A percentile compares a stretch with the other conserved stretches of the same genome.
Evolutionary conservation across 1,140 invertebrate genomes (phyloP).

Genomic region (Chlorops oryzae): DNA sequence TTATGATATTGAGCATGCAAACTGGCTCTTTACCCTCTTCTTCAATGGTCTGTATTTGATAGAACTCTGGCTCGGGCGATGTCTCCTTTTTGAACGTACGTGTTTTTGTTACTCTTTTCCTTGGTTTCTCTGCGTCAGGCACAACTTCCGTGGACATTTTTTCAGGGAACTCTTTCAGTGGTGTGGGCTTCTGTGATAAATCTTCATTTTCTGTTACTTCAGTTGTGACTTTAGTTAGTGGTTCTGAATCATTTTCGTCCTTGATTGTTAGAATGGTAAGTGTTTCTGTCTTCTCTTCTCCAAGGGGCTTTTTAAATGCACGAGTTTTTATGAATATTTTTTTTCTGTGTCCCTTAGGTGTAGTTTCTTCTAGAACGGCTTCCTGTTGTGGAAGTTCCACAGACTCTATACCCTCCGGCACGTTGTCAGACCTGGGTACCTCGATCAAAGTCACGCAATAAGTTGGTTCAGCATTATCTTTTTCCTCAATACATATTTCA

Average conservation of each 20-base stretch:
- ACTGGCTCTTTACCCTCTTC: conserved; percentile 47
- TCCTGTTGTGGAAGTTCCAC: conserved; percentile 45
- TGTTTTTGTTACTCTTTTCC: conserved; percentile 43
- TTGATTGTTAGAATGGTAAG: conserved; percentile 44
- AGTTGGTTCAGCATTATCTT: conserved; percentile 27
- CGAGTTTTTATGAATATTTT: conserved; percentile 40
- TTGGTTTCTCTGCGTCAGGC: conserved; percentile 39
- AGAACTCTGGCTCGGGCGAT: conserved; percentile 38
- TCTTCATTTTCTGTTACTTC: conserved; percentile 30
- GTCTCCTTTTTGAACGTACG: conserved; percentile 41
- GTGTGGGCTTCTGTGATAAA: conserved; percentile 21
- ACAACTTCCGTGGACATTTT: conserved; percentile 48
- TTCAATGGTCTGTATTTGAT: conserved; percentile 47
- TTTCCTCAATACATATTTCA: conserved; percentile 32
- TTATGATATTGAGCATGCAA: conserved; percentile 41
- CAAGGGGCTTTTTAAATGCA: conserved; percentile 31
- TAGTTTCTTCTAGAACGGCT: conserved; percentile 39
- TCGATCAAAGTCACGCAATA: conserved; percentile 29
- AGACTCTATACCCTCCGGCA: conserved; percentile 16
- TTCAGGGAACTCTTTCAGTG: conserved; percentile 40
- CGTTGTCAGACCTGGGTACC: conserved; percentile 16
- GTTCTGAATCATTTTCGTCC: conserved; percentile 40
- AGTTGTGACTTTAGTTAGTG: conserved; percentile 28
- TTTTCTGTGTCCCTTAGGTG: conserved; percentile 36
- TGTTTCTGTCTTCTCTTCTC: conserved; percentile 35